A percentile compares a stretch with the other conserved stretches of the same genome.
phyloP scores from a whole-genome alignment of 2,797 vertebrate species.

The Rousettus madagascariensis region DNA sequence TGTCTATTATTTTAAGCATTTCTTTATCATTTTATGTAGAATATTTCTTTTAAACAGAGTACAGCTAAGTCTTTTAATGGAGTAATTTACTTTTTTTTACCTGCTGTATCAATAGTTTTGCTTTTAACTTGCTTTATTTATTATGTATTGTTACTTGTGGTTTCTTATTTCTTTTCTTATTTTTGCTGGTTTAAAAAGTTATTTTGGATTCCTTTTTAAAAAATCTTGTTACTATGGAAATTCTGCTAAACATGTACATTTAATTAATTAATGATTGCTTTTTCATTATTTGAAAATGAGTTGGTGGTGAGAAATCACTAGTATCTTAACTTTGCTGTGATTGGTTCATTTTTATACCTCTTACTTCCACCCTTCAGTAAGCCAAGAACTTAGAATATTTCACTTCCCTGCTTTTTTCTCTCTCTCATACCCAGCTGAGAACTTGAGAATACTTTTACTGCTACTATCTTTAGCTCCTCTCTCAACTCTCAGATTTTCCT shows the following conservation, averaged over 20 bases:
- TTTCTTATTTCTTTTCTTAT: background rate
- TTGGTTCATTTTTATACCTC: background rate
- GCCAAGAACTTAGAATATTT: background rate
- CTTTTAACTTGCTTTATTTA: background rate
- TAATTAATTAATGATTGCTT: background rate
- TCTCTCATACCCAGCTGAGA: background rate
- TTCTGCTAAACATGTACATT: background rate
- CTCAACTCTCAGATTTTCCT: background rate
- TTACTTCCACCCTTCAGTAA: background rate
- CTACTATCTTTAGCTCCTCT: background rate
- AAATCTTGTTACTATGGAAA: background rate
- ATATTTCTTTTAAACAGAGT: background rate
- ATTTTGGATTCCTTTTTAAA: background rate
- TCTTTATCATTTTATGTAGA: background rate
- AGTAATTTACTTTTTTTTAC: background rate
- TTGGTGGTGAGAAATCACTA: background rate
- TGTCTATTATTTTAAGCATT: background rate
- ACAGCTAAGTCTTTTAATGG: background rate
- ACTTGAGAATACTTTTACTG: background rate
- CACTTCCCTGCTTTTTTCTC: background rate
- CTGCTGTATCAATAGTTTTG: background rate
- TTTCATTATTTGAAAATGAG: background rate
- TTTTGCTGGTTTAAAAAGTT: background rate
- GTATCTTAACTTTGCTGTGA: background rate
- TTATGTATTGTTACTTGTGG: background rate